Conservation (phyloP, 2,888 invertebrate genomes). For the Marronus borbonicus region DNA sequence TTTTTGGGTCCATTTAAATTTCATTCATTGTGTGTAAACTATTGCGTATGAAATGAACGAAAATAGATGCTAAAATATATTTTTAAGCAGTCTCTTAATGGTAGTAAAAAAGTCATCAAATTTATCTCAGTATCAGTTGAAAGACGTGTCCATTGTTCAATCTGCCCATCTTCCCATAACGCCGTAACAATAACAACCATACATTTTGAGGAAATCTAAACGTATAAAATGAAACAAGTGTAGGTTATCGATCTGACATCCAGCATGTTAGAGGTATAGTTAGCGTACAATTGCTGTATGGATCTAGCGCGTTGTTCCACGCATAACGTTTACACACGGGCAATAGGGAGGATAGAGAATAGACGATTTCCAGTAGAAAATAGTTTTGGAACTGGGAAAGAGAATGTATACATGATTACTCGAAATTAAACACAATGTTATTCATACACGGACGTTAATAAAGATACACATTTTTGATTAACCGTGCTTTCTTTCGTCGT, state of each 20-base stretch:
- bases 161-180: too few species aligned
- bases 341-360: not conserved
- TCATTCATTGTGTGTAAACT: not conserved
- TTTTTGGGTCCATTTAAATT: not conserved
- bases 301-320: not conserved
- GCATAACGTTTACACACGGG: not conserved
- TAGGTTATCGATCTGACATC: conserved; percentile 9
- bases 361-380: conserved; percentile 3
- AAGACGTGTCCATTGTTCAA: too few species aligned
- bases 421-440: not conserved
- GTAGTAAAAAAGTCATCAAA: too few species aligned
- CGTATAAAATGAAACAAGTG: not conserved
- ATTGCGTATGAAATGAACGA: not conserved
- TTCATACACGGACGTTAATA: too few species aligned
- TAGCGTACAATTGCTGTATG: not conserved
- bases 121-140: too few species aligned
- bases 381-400: conserved; percentile 2
- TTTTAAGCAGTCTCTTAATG: too few species aligned
- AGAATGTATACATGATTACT: not conserved
- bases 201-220: not conserved
- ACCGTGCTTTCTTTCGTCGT: too few species aligned
- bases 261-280: conserved; percentile 4
- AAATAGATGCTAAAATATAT: too few species aligned
- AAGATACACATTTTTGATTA: too few species aligned
- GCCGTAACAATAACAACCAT: too few species aligned